phyloP scores from a whole-genome alignment of 2,797 vertebrate genomes.

The Callimico goeldii region DNA sequence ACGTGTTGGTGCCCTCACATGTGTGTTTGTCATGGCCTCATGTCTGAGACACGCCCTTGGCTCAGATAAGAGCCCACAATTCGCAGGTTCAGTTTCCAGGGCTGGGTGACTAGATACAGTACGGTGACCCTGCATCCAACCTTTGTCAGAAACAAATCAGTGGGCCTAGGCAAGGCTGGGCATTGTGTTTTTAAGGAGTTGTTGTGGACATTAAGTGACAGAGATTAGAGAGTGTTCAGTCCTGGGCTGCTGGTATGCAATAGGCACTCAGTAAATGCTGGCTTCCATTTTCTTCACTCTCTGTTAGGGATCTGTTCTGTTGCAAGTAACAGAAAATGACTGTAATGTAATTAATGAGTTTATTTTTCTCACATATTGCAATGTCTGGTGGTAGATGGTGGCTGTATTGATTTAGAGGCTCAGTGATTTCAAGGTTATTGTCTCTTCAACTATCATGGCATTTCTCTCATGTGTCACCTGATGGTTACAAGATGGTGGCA shows the following conservation, averaged over 20 bases:
- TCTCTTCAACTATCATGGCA: not conserved
- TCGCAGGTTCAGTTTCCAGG: not conserved
- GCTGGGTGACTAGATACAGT: not conserved
- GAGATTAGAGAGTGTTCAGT: not conserved
- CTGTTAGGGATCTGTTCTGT: not conserved
- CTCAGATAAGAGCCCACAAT: fast-evolving
- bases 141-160: not conserved
- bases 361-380: not conserved
- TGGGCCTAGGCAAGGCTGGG: not conserved
- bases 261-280: not conserved
- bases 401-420: not conserved
- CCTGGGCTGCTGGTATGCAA: not conserved
- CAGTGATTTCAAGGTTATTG: not conserved
- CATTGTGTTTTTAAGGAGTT: not conserved
- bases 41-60: not conserved
- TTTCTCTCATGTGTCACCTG: not conserved
- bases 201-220: not conserved
- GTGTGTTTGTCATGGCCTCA: no score
- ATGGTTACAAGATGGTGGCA: not conserved
- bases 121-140: no score
- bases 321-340: not conserved
- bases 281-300: not conserved
- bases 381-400: not conserved
- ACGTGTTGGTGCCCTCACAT: not conserved
- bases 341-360: not conserved